Conservation (phyloP, 2,888 invertebrate species). For the Kuschelorhynchus macadamiae region DNA sequence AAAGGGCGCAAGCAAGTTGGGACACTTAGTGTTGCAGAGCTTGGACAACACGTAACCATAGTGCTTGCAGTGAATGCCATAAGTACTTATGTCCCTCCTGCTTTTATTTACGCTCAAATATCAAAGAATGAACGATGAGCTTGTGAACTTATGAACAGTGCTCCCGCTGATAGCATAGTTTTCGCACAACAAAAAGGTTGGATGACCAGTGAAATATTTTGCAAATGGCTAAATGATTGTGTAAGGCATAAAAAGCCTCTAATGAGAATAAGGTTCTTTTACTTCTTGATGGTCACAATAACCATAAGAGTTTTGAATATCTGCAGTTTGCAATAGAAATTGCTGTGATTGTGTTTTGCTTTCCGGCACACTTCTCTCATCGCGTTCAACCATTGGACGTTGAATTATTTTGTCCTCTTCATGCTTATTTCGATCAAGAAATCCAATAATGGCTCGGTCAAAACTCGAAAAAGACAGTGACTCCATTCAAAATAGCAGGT, state of each 20-base stretch:
- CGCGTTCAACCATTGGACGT: no score
- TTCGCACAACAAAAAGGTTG: no score
- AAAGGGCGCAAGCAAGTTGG: slow-evolving; percentile 3
- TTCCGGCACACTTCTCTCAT: no score
- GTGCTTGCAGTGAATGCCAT: background rate
- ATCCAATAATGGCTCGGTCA: slow-evolving; percentile 29
- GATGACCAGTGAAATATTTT: no score
- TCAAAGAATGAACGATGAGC: no score
- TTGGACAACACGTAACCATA: background rate
- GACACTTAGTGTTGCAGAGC: background rate
- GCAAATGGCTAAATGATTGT: slow-evolving; percentile 50
- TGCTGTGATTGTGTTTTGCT: no score
- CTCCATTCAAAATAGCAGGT: slow-evolving; percentile 6
- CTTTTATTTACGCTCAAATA: no score
- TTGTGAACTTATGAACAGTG: no score
- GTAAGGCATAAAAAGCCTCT: slow-evolving; percentile 34
- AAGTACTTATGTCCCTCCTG: no score
- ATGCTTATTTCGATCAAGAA: slow-evolving; percentile 29
- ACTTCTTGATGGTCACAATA: slow-evolving; percentile 62
- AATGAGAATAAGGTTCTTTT: slow-evolving; percentile 52
- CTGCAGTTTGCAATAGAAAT: no score
- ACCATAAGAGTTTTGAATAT: slow-evolving; percentile 50
- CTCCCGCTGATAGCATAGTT: no score
- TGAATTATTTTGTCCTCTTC: slow-evolving; percentile 30
- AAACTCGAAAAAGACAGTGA: slow-evolving; percentile 34